phyloP scores from a whole-genome alignment of 2,888 invertebrate genomes.

The Apodemia mormo region DNA sequence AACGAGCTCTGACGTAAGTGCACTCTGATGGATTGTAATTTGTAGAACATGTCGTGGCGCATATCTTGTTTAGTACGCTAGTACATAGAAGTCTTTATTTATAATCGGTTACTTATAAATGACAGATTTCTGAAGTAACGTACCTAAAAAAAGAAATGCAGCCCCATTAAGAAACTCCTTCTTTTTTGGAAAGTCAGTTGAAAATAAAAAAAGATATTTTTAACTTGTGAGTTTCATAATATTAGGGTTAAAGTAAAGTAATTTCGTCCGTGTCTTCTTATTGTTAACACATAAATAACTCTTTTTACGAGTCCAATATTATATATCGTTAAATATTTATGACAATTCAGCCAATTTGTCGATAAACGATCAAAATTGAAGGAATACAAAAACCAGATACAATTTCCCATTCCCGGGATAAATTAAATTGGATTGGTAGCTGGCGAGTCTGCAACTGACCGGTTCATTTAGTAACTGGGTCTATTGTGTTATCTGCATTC shows the following conservation, averaged over 20 bases:
- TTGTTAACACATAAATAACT: not conserved
- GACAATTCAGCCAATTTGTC: not conserved
- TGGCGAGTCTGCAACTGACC: conserved; percentile 41
- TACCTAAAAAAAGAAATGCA: no score
- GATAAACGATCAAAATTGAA: not conserved
- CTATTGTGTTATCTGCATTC: conserved; percentile 41
- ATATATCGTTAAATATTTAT: conserved; percentile 2
- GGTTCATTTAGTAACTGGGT: conserved; percentile 57
- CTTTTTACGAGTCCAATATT: not conserved
- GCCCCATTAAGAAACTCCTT: no score
- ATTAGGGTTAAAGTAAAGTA: not conserved
- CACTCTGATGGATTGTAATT: no score
- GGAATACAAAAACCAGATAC: conserved; percentile 34
- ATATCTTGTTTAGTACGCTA: no score
- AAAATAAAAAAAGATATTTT: no score
- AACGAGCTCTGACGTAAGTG: no score
- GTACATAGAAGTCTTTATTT: no score
- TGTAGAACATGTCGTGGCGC: no score
- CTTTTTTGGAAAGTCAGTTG: no score
- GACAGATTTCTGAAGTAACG: no score
- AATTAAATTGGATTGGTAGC: conserved; percentile 39
- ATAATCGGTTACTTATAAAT: no score
- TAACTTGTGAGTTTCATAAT: no score
- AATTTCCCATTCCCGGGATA: conserved; percentile 49
- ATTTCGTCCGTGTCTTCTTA: not conserved